A percentile compares a stretch with the other conserved stretches of the same genome.
phyloP scores from a whole-genome alignment of 2,797 vertebrate genomes.

The Pitangus sulphuratus region DNA sequence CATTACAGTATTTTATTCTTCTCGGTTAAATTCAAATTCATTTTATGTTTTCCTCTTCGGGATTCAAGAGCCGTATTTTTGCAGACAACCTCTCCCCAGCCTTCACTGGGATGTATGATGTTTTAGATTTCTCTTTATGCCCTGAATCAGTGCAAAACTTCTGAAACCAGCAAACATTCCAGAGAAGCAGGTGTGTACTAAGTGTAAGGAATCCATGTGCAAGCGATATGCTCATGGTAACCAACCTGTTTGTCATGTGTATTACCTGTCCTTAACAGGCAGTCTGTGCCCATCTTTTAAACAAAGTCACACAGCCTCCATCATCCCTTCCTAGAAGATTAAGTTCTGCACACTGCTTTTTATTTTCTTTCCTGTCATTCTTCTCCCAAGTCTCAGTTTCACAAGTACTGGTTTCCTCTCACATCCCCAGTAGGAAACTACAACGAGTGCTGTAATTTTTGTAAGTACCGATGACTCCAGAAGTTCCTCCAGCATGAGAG shows the following conservation, averaged over 20 bases:
- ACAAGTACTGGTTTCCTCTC: neutral
- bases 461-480: neutral
- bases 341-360: neutral
- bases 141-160: neutral
- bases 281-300: neutral
- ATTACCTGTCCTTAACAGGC: neutral
- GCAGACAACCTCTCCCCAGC: neutral
- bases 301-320: neutral
- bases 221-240: rapidly evolving
- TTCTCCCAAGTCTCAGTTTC: neutral
- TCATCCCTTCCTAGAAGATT: neutral
- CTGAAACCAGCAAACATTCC: neutral
- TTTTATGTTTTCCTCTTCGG: neutral
- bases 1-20: neutral
- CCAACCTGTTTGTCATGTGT: neutral
- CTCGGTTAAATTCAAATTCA: neutral
- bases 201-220: neutral
- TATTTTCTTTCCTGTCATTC: neutral
- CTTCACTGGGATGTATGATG: neutral
- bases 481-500: neutral
- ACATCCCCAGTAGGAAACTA: neutral
- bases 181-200: rapidly evolving
- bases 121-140: neutral
- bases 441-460: neutral
- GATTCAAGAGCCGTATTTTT: neutral